Evolutionary conservation across 2,888 invertebrate species (phyloP), one percentile per base, ranked within the genome.

Genomic region (Yponomeuta sedellus): DNA sequence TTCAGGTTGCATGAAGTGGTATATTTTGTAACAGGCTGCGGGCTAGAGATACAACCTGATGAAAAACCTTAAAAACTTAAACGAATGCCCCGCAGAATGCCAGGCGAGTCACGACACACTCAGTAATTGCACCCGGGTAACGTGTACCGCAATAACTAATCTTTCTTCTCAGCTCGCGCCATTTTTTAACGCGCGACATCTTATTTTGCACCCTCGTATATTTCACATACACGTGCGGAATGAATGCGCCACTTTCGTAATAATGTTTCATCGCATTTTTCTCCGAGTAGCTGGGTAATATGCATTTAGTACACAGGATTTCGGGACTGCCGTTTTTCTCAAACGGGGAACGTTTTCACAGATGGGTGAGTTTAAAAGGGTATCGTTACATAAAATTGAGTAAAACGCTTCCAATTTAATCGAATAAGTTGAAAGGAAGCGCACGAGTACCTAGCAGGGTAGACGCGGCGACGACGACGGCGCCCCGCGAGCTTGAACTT

Each of bases 401-500:
- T 77, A 81, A 79, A 82, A 80, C 77, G 72, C 74, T 75, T 79
- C 74, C 71, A 70, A 73, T 81, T 82, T 76, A 74, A 80, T 77
- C 74, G 74, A 74, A 76, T 34, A 77, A 80, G 75, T 76, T 74
- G 72, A 75, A 75, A 71, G 69, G 67, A 67, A 63, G 65, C 39
- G 58, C 64, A 52, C 44, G 16, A 52, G 44, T 16, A 52, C 44
- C 44, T 12, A 64, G 28, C 16, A 28, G 25, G 19, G 58, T 12
- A 64, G 59, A 61, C 44, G 39, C 20, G 28, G 40, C 64, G 40
- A 66, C 39, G 67, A 52, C 57, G 65, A 52, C 39, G 52, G 44
- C 78, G 79, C 78, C 81, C 79, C 77, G 78, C 77, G 77, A 75
- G 73, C 81, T 82, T 81, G 76, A 88, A 88, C 86, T 90, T 88